These are phyloP conservation scores for Ptychoptera albimana DNA, from an alignment of 2,888 invertebrate species.

Conservation along the genomic window DNA sequence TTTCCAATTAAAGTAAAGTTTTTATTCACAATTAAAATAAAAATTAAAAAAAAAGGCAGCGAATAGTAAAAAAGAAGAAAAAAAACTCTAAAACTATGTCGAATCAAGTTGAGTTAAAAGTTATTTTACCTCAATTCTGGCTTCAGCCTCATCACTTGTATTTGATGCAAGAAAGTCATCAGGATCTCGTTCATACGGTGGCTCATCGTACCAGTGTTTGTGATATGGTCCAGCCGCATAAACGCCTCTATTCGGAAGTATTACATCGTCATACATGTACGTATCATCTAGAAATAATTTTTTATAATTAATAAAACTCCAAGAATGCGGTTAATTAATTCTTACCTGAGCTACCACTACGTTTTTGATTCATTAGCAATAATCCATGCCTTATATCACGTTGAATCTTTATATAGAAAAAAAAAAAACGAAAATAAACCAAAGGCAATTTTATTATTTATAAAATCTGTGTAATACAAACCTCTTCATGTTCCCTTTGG, in stretches of 20 bases:
- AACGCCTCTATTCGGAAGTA: neutral
- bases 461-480: slow-evolving; percentile 31
- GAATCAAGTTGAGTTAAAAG: neutral
- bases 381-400: slow-evolving; percentile 62
- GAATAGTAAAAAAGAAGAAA: too few species aligned
- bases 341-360: slow-evolving; percentile 16
- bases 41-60: too few species aligned
- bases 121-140: slow-evolving; percentile 39
- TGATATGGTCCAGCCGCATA: slow-evolving; percentile 27
- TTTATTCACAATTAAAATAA: too few species aligned
- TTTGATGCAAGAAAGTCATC: slow-evolving; percentile 67
- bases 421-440: too few species aligned
- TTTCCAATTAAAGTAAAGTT: too few species aligned
- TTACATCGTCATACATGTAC: slow-evolving; percentile 65
- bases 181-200: slow-evolving; percentile 67
- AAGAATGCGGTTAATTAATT: neutral
- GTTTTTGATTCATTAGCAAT: slow-evolving; percentile 56
- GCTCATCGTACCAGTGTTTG: slow-evolving; percentile 70
- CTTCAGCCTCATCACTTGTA: slow-evolving; percentile 41
- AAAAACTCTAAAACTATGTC: neutral
- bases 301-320: neutral
- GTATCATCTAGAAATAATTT: slow-evolving; percentile 46
- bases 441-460: too few species aligned
- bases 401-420: slow-evolving; percentile 46
- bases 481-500: slow-evolving; percentile 69